Evolutionary conservation across 2,797 vertebrate genomes (phyloP).

Genomic region (Nasua narica): DNA sequence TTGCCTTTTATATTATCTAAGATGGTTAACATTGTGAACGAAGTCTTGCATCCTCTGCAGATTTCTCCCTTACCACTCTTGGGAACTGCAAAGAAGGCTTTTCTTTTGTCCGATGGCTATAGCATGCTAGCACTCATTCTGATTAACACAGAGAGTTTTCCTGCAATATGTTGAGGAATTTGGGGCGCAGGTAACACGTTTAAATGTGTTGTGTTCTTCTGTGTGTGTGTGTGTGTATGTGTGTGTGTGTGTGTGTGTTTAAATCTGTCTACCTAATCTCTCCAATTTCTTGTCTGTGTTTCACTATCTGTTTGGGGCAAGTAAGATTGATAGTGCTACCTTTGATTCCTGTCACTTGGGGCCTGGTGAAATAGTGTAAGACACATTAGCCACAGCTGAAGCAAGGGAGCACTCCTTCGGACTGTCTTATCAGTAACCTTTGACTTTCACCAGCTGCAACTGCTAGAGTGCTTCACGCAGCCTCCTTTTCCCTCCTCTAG

Average conservation of each 20-base stretch:
- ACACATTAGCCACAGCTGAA: background rate
- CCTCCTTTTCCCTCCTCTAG: slow-evolving; percentile 68
- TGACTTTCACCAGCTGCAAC: slow-evolving; percentile 67
- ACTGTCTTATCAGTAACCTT: slow-evolving; percentile 72
- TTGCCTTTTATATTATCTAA: slow-evolving; percentile 55
- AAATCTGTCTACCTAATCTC: slow-evolving; percentile 49
- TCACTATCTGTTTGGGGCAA: slow-evolving; percentile 54
- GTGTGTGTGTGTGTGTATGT: background rate
- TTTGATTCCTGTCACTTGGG: slow-evolving; percentile 50
- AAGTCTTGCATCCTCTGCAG: slow-evolving; percentile 45
- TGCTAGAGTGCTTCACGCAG: slow-evolving; percentile 47
- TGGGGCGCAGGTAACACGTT: background rate
- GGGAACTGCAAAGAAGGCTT: slow-evolving; percentile 48
- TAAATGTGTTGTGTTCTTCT: background rate
- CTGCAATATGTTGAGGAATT: background rate
- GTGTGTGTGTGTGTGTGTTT: background rate
- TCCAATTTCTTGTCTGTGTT: slow-evolving; percentile 62
- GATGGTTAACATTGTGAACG: slow-evolving; percentile 51
- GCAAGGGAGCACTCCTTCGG: background rate
- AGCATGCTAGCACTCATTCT: slow-evolving; percentile 13
- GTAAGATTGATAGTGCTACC: slow-evolving; percentile 54
- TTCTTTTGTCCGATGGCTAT: slow-evolving; percentile 51
- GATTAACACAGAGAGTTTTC: slow-evolving; percentile 46
- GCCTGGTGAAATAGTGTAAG: slow-evolving; percentile 48
- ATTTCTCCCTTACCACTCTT: slow-evolving; percentile 5